Evolutionary conservation across 2,888 invertebrate genomes (phyloP), one percentile per base, ranked within the genome.

Genomic region (Sinotaia quadrata): DNA sequence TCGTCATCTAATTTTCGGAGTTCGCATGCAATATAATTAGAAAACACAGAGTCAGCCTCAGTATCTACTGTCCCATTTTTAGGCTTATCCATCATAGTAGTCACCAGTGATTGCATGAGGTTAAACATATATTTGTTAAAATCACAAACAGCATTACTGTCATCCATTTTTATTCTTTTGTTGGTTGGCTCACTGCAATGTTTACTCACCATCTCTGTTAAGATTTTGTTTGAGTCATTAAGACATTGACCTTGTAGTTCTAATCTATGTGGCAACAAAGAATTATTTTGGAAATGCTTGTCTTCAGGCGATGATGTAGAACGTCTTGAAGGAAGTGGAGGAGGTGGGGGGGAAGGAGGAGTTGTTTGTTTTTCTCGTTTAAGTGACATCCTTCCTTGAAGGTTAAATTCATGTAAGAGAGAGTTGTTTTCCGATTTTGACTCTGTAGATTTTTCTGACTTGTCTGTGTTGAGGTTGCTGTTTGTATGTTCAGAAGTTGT

Each of bases 1-100:
- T 65, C 65, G 21, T 56, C 56, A 18, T 65, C 65, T n/a, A 65
- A 24, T 31, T 65, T 56, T 44, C 10, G 41, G 31, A 56, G 56
- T 31, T 65, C 65, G 12, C 31, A 54, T 33, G 15, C 41, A 4
- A 56, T 37, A 8, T 65, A 41, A 21, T 33, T 44, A n/a, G 29
- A 54, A 44, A 65, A 65, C 10, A 56, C 56, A 31, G 27, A 1
- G 12, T 65, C 56, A 8, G 44, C 12, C 7, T 65, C 65, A 33
- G 24, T 15, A 4, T 21, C 27, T 12, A 24, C 59, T 31, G n/a
- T n/a, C n/a, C 24, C 54, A n/a, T n/a, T n/a, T 37, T 51, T 37
- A 18, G 34, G 29, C n/a, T 37, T 49, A 8, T 63, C 62, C 29
- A 27, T 36, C 52, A 63, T 10, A 27, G n/a, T 63, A n/a, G 52